These are phyloP conservation scores for Eubasilissa regina DNA, from an alignment of 1,140 invertebrate species.

Conservation along the genomic window DNA sequence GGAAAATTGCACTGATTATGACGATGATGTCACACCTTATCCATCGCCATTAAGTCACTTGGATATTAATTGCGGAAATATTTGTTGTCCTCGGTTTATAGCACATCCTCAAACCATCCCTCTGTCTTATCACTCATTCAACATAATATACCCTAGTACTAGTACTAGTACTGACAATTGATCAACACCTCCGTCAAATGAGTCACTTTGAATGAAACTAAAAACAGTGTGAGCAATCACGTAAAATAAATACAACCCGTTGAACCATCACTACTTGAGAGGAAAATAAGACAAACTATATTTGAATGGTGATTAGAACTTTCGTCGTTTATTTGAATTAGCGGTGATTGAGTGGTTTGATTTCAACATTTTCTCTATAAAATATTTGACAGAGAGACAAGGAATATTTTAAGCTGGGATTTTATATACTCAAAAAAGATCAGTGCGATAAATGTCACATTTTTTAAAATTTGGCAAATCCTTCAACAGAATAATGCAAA, in stretches of 20 bases:
- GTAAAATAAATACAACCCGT: neutral
- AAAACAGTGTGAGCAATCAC: neutral
- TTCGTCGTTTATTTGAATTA: neutral
- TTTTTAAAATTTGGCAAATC: too few species aligned
- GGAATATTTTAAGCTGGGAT: too few species aligned
- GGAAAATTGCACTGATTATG: neutral
- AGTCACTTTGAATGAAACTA: neutral
- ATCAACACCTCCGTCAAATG: too few species aligned
- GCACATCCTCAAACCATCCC: neutral
- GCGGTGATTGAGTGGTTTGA: neutral
- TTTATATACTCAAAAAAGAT: too few species aligned
- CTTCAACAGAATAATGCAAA: too few species aligned
- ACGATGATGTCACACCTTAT: neutral
- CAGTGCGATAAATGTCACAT: constrained; percentile 7
- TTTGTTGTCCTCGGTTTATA: neutral
- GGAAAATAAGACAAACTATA: neutral
- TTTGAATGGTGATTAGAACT: neutral
- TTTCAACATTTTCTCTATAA: too few species aligned
- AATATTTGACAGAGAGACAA: too few species aligned
- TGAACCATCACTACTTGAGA: too few species aligned
- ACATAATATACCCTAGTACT: too few species aligned
- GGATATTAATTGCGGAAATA: too few species aligned
- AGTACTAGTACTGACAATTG: too few species aligned
- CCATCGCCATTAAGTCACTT: neutral
- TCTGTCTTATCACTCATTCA: too few species aligned